A percentile compares a stretch with the other conserved stretches of the same genome.
Conservation (phyloP, 2,113 vertebrate species). For the Strix uralensis region DNA sequence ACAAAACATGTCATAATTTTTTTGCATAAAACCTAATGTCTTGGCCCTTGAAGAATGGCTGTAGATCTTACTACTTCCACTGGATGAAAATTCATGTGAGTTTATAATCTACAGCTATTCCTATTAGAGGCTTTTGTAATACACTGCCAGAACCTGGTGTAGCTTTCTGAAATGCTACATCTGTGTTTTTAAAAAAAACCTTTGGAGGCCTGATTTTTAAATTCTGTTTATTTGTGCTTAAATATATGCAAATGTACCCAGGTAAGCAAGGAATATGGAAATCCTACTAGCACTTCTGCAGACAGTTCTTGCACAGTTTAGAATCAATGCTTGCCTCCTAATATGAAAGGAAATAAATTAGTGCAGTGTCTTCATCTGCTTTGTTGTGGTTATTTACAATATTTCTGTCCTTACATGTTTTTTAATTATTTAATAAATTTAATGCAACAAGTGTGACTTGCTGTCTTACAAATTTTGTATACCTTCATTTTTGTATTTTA, state of each 20-base stretch:
- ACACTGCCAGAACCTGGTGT: not conserved
- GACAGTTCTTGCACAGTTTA: not conserved
- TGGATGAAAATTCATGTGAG: not conserved
- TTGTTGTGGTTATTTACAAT: not conserved
- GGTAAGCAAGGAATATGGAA: not conserved
- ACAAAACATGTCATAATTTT: not conserved
- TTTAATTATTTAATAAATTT: not conserved
- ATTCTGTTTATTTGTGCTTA: not conserved
- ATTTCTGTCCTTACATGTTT: not conserved
- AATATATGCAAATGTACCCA: not conserved
- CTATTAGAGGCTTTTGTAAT: not conserved
- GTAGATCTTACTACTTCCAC: not conserved
- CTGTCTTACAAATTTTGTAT: not conserved
- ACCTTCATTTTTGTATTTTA: not conserved
- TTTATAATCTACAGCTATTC: not conserved
- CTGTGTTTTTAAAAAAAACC: not conserved
- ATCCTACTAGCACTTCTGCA: not conserved
- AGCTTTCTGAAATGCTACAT: not conserved
- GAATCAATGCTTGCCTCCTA: not conserved
- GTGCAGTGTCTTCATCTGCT: not conserved
- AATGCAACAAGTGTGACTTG: not conserved
- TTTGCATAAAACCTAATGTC: not conserved
- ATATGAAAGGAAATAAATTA: not conserved
- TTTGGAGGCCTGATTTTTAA: not conserved
- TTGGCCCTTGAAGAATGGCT: not conserved